phyloP scores from a whole-genome alignment of 1,140 invertebrate species.

The Vanessa atalanta region DNA sequence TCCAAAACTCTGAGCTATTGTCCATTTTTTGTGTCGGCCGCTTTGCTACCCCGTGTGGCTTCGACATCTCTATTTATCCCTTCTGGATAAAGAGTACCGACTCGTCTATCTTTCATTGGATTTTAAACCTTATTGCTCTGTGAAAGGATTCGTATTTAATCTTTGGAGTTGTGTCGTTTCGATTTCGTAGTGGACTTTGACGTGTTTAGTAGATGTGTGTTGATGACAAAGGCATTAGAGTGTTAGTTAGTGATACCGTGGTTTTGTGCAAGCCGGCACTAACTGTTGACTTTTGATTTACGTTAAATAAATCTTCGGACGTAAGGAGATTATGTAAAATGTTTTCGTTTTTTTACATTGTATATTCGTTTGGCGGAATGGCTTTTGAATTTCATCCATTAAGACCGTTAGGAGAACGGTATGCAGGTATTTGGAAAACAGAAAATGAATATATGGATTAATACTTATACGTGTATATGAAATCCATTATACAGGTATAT shows the following conservation, averaged over 20 bases:
- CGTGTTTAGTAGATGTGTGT: constrained; percentile 67
- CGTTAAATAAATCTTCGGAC: constrained; percentile 62
- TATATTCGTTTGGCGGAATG: constrained; percentile 1
- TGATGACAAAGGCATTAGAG: constrained; percentile 75
- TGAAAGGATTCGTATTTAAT: constrained; percentile 27
- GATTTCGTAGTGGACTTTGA: constrained; percentile 35
- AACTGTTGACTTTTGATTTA: constrained; percentile 69
- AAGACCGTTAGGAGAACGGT: background rate
- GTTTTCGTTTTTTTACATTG: constrained; percentile 33
- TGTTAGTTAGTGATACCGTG: constrained; percentile 66
- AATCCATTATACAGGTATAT: background rate
- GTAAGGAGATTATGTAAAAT: constrained; percentile 57
- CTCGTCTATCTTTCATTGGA: constrained; percentile 33
- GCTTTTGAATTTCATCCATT: constrained; percentile 9
- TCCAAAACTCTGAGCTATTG: constrained; percentile 74
- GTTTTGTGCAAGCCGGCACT: constrained; percentile 69
- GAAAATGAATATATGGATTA: background rate
- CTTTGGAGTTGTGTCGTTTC: constrained; percentile 40
- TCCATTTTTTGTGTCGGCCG: constrained; percentile 73
- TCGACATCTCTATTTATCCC: constrained; percentile 74
- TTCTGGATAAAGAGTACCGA: constrained; percentile 65
- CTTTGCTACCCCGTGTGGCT: constrained; percentile 68
- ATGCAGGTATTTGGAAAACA: background rate
- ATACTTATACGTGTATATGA: background rate
- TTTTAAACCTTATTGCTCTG: constrained; percentile 40